A percentile compares a stretch with the other conserved stretches of the same genome.
Evolutionary conservation across 2,888 invertebrate genomes (phyloP).

Genomic region (Phyllotreta striolata): DNA sequence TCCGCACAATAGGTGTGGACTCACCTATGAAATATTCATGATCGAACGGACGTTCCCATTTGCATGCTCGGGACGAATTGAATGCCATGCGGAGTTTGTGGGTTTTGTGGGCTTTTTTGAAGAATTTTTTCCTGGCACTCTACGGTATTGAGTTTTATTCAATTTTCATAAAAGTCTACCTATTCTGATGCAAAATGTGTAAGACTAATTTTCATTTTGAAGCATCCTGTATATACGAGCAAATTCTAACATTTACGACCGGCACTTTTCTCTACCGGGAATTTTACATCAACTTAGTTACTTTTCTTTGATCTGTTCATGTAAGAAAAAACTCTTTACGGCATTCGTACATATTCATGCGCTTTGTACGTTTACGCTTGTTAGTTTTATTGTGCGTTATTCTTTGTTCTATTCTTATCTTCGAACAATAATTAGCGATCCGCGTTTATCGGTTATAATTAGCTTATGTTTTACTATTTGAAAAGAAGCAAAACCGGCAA

Average conservation of each 20-base stretch:
- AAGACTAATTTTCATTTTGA: no score
- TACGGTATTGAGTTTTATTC: background rate
- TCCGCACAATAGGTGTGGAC: slow-evolving; percentile 58
- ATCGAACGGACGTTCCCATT: slow-evolving; percentile 33
- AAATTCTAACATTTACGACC: slow-evolving; percentile 2
- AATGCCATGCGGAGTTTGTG: background rate
- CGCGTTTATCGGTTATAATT: slow-evolving; percentile 28
- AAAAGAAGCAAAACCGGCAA: background rate
- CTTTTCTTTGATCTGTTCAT: slow-evolving; percentile 7
- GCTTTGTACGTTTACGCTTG: slow-evolving; percentile 15
- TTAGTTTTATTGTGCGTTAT: slow-evolving; percentile 13
- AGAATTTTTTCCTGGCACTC: background rate
- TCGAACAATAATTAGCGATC: slow-evolving; percentile 28
- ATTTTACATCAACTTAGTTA: slow-evolving; percentile 11
- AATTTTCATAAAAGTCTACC: no score
- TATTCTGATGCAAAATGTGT: no score
- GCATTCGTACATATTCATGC: slow-evolving; percentile 15
- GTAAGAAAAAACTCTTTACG: slow-evolving; percentile 6
- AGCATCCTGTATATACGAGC: background rate
- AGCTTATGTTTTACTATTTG: slow-evolving; percentile 7
- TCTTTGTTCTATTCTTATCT: slow-evolving; percentile 30
- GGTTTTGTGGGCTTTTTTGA: slow-evolving; percentile 1
- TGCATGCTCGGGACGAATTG: slow-evolving; percentile 26
- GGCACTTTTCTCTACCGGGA: slow-evolving; percentile 12
- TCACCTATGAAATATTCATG: slow-evolving; percentile 59